Evolutionary conservation across 1,140 invertebrate species (phyloP).

Genomic region (Papilio polytes): DNA sequence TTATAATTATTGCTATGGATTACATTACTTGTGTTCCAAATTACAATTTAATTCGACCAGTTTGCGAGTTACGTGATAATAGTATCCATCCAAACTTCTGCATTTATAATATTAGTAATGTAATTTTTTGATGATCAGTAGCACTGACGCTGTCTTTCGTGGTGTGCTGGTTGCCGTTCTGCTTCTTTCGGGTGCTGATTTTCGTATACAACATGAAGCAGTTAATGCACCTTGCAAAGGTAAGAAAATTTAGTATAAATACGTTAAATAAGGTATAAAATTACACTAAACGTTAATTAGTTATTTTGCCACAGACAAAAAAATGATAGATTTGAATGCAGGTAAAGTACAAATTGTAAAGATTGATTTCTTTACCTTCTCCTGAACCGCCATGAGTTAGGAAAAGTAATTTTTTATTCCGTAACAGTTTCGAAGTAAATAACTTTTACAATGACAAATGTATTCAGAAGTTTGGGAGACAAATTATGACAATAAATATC

Average conservation of each 20-base stretch:
- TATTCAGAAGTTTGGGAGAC: slow-evolving; percentile 10
- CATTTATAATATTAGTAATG: not conserved
- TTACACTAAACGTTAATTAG: too few species aligned
- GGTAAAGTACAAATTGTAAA: too few species aligned
- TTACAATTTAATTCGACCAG: too few species aligned
- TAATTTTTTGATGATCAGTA: slow-evolving; percentile 58
- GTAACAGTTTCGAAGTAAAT: slow-evolving; percentile 7
- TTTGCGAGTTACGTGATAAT: too few species aligned
- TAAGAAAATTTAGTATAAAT: slow-evolving; percentile 42
- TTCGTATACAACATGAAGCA: slow-evolving; percentile 50
- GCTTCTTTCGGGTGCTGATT: slow-evolving; percentile 55
- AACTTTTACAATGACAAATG: slow-evolving; percentile 18
- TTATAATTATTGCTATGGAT: too few species aligned
- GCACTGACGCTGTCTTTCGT: slow-evolving; percentile 72
- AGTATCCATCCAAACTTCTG: too few species aligned
- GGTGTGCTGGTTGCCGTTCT: slow-evolving; percentile 72
- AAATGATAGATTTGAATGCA: too few species aligned
- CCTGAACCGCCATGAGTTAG: not conserved
- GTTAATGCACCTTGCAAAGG: slow-evolving; percentile 51
- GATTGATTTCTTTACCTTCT: not conserved
- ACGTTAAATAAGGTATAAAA: not conserved
- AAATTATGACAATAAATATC: slow-evolving; percentile 17
- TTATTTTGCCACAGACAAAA: too few species aligned
- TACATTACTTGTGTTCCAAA: too few species aligned
- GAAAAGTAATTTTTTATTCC: slow-evolving; percentile 17